phyloP scores from a whole-genome alignment of 2,888 invertebrate genomes.

The Eilema griseolum region DNA sequence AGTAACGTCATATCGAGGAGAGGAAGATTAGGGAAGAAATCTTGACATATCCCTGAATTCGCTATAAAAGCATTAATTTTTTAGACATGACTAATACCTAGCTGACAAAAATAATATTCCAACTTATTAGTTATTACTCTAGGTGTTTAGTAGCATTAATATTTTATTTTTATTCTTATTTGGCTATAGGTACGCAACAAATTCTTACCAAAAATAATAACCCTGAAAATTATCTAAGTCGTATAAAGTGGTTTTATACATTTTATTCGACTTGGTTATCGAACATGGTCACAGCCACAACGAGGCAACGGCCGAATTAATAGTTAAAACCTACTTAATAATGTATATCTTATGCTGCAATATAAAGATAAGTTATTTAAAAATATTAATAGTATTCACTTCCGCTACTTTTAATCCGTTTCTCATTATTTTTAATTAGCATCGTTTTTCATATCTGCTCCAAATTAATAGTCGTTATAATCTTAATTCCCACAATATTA shows the following conservation, averaged over 20 bases:
- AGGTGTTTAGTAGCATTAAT: no score
- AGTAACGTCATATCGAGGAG: not conserved
- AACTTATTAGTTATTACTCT: no score
- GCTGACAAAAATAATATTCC: no score
- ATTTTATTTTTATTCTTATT: not conserved
- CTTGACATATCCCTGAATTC: not conserved
- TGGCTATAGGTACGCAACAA: not conserved
- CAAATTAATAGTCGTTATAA: conserved; percentile 32
- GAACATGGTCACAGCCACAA: not conserved
- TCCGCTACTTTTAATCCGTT: conserved; percentile 26
- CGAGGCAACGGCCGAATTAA: not conserved
- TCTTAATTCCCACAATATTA: conserved; percentile 32
- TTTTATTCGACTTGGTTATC: not conserved
- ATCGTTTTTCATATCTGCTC: conserved; percentile 15
- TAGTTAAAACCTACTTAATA: not conserved
- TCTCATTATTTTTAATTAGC: conserved; percentile 20
- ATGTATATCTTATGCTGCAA: conserved; percentile 2
- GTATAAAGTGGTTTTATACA: no score
- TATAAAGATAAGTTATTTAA: conserved; percentile 13
- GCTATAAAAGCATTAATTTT: not conserved
- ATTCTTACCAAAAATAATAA: not conserved
- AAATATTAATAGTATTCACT: conserved; percentile 15
- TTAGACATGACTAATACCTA: not conserved
- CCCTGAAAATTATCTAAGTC: not conserved
- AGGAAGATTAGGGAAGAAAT: not conserved